Base-by-base conservation (phyloP, 2,113 vertebrate species). In the Poeciliopsis retropinna region DNA sequence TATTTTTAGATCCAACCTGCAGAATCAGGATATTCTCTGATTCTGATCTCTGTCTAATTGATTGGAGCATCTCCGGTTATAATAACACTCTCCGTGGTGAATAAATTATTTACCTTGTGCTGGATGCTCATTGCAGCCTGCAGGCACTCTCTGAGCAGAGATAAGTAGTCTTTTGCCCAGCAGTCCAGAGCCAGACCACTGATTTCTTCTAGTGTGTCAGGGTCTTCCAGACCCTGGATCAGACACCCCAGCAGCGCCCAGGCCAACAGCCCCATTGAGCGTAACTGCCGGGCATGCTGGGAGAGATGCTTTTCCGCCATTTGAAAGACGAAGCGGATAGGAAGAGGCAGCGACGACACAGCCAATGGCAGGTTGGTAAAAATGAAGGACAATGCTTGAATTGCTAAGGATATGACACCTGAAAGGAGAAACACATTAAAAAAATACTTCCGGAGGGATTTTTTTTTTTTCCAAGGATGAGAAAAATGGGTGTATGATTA, bases 251-350 rank as follows among this genome's bases (percentile, higher is more conserved):
- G 93, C 87, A 97, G 90, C 86, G 93, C 94, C 96, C 96, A 96
- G 90, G 96, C 93, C 90, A 98, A 95, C 86, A 98, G 94, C 87
- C 97, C 96, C 79, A 92, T 85, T 88, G 94, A 95, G 89, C 94
- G 96, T 81, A 95, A 93, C 94, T 95, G 95, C 92, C 93, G 89
- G 85, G 94, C 88, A 86, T 96, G 95, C 91, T 96, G 94, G 92
- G 96, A 95, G 90, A 97, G 95, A 89, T 94, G 95, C 89, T 94
- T 96, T 94, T 98, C 97, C 82, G 95, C 95, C 87, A 95, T 88
- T 90, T 94, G 93, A 95, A 98, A 98, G 84, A 99, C 95, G 93
- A 95, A 97, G 87, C 97, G 97, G 90, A 98, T 71, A 79, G 98
- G 88, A 78, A 96, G 93, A 91, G 97, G 96, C 90, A 99, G 92